A percentile compares a stretch with the other conserved stretches of the same genome.
These are phyloP conservation scores for Catocala nupta DNA, from an alignment of 2,888 invertebrate genomes.

Conservation along the genomic window DNA sequence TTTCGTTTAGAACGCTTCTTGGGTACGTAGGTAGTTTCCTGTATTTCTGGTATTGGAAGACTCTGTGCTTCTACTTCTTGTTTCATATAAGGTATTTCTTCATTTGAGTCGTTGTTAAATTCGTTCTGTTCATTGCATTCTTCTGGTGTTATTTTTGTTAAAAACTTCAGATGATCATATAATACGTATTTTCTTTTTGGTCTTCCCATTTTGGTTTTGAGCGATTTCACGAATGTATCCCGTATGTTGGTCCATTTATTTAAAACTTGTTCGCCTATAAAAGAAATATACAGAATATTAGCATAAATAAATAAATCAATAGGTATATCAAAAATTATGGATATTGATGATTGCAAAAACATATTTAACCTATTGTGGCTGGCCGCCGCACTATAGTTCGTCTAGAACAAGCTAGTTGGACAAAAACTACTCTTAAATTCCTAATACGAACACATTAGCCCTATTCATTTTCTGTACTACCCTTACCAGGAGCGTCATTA, in stretches of 20 bases:
- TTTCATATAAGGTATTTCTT: conserved; percentile 49
- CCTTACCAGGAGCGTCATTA: no score
- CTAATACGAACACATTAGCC: no score
- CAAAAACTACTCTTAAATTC: no score
- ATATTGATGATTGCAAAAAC: no score
- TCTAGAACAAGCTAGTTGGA: no score
- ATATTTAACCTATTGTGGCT: no score
- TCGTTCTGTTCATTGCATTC: conserved; percentile 29
- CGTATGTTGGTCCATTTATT: conserved; percentile 81
- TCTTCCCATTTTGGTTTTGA: conserved; percentile 67
- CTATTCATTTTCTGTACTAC: no score
- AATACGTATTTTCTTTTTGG: conserved; percentile 71
- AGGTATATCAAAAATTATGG: no score
- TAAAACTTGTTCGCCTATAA: conserved; percentile 69
- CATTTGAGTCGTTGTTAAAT: conserved; percentile 17
- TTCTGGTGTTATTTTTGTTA: conserved; percentile 60
- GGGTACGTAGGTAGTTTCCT: conserved; percentile 8
- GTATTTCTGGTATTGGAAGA: conserved; percentile 15
- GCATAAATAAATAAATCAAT: no score
- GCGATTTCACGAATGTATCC: conserved; percentile 76
- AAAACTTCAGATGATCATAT: conserved; percentile 72
- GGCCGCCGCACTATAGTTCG: no score
- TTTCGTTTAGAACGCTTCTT: conserved; percentile 25
- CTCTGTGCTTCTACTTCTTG: conserved; percentile 43
- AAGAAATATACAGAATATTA: no score